A percentile compares a stretch with the other conserved stretches of the same genome.
phyloP scores from a whole-genome alignment of 1,140 invertebrate genomes.

The Pseudachorutes palmiensis region DNA sequence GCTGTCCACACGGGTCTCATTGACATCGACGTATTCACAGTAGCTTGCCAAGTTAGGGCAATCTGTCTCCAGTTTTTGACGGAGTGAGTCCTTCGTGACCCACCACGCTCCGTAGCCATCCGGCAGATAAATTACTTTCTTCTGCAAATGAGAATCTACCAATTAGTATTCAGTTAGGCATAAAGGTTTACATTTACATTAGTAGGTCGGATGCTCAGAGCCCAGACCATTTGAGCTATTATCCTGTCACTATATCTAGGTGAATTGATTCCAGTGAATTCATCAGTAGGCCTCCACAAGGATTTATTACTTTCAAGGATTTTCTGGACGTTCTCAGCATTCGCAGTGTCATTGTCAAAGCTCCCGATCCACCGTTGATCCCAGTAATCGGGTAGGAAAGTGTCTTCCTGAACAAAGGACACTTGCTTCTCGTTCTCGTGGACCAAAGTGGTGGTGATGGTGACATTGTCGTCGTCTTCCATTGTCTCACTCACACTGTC shows the following conservation, averaged over 20 bases:
- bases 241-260: not conserved
- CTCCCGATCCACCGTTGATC: no score
- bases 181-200: not conserved
- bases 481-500: no score
- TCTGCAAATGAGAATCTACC: not conserved
- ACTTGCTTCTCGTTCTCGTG: no score
- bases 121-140: not conserved
- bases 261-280: not conserved
- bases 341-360: no score
- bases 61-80: not conserved
- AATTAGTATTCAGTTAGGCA: not conserved
- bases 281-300: not conserved
- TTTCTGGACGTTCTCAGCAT: no score
- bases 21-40: not conserved
- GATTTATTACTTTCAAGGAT: not conserved
- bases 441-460: no score
- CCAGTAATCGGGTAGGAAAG: no score
- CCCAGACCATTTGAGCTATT: not conserved
- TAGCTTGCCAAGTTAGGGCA: not conserved
- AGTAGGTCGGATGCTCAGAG: not conserved
- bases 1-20: not conserved
- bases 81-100: not conserved
- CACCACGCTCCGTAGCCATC: not conserved
- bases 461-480: no score
- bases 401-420: no score